These are phyloP conservation scores for Xenopus laevis DNA, from an alignment of 2,113 vertebrate species.

Conservation along the genomic window DNA sequence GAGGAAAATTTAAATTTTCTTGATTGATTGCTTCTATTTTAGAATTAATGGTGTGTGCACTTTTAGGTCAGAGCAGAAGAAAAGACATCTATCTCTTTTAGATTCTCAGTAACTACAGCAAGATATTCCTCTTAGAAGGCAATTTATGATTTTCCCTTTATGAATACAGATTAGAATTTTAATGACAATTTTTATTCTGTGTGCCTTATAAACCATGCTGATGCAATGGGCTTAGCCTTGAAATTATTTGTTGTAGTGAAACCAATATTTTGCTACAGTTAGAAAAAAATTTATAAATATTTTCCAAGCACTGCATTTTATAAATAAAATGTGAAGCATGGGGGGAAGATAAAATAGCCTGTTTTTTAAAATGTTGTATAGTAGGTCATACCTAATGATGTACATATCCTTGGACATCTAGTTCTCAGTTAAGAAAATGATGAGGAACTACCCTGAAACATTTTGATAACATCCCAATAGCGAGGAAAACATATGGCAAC, in stretches of 20 bases:
- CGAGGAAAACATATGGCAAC: too few relatives aligned
- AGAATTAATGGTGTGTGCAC: constrained; percentile 45
- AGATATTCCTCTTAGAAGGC: constrained; percentile 21
- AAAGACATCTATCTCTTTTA: constrained; percentile 43
- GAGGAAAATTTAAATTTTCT: constrained; percentile 38
- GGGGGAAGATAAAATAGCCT: too few relatives aligned
- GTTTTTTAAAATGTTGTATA: too few relatives aligned
- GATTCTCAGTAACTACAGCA: constrained; percentile 32
- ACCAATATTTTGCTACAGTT: neutral
- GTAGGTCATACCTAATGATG: too few relatives aligned
- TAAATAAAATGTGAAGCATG: too few relatives aligned
- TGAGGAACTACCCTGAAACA: too few relatives aligned
- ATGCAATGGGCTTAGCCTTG: neutral
- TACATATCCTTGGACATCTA: too few relatives aligned
- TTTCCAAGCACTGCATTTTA: too few relatives aligned
- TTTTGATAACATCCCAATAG: too few relatives aligned
- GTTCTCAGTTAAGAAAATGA: too few relatives aligned
- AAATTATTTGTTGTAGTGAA: neutral
- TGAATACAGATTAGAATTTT: constrained; percentile 35
- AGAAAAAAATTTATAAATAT: neutral
- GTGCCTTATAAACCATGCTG: neutral
- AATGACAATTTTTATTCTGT: constrained; percentile 11
- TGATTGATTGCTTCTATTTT: constrained; percentile 44
- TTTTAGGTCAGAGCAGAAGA: constrained; percentile 38
- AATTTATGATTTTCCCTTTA: constrained; percentile 32